These are phyloP conservation scores for Megalurothrips usitatus DNA, from an alignment of 2,888 invertebrate genomes.

Conservation along the genomic window DNA sequence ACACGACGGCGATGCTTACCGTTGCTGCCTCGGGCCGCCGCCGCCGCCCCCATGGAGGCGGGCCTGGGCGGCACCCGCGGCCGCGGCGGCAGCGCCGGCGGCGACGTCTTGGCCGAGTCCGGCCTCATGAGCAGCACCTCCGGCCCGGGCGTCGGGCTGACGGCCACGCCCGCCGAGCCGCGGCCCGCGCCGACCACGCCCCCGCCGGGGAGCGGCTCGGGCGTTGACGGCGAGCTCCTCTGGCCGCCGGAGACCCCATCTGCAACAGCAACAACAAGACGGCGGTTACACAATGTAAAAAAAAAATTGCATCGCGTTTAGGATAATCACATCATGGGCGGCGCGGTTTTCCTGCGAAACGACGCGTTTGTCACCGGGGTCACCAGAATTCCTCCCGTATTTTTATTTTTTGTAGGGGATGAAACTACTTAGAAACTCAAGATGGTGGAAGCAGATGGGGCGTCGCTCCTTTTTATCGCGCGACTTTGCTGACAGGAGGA, in stretches of 20 bases:
- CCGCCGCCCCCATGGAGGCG: neutral
- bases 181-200: neutral
- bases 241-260: neutral
- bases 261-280: neutral
- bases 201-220: neutral
- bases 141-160: neutral
- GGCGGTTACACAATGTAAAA: no score
- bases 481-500: neutral
- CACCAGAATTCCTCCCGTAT: no score
- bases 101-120: conserved; percentile 13
- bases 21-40: neutral
- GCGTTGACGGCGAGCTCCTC: neutral
- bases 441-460: no score
- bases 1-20: neutral
- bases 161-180: neutral
- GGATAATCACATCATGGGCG: no score
- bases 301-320: no score
- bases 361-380: no score
- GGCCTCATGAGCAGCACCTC: conserved; percentile 12
- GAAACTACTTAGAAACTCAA: no score
- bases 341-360: no score
- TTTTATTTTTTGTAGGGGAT: no score
- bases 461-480: neutral
- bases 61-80: conserved; percentile 9
- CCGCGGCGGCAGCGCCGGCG: conserved; percentile 6